Percentiles rank a stretch among this genome's conserved stretches.
These are phyloP conservation scores for Amazona ochrocephala DNA, from an alignment of 2,797 vertebrate species.

Conservation along the genomic window DNA sequence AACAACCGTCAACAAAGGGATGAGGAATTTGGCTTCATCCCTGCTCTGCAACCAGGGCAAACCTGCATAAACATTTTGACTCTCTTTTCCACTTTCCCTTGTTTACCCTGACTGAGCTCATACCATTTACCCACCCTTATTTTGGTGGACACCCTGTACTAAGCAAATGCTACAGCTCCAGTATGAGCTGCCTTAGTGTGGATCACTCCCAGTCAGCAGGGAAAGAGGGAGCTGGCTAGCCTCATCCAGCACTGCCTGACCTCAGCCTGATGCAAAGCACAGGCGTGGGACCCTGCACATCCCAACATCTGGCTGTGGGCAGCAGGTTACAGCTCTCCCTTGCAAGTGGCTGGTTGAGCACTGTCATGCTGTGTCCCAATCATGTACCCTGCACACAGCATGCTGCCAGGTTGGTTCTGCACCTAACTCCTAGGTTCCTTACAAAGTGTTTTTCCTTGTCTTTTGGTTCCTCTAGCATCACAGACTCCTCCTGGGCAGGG, in stretches of 20 bases:
- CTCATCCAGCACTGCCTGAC: not conserved
- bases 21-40: not conserved
- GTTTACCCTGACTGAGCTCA: not conserved
- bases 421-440: not conserved
- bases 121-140: not conserved
- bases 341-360: not conserved
- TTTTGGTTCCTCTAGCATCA: not conserved
- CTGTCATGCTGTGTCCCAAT: accelerated
- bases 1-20: not conserved
- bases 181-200: accelerated
- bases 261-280: not conserved
- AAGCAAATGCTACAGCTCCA: not conserved
- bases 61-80: not conserved
- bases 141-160: not conserved
- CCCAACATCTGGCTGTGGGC: not conserved
- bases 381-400: accelerated
- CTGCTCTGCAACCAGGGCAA: not conserved
- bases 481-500: not conserved
- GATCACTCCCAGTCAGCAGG: not conserved
- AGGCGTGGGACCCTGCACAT: accelerated
- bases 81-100: not conserved
- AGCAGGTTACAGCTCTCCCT: not conserved
- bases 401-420: not conserved
- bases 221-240: not conserved
- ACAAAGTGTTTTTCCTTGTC: not conserved